Evolutionary conservation across 2,888 invertebrate species (phyloP).

Genomic region (Patella depressa): DNA sequence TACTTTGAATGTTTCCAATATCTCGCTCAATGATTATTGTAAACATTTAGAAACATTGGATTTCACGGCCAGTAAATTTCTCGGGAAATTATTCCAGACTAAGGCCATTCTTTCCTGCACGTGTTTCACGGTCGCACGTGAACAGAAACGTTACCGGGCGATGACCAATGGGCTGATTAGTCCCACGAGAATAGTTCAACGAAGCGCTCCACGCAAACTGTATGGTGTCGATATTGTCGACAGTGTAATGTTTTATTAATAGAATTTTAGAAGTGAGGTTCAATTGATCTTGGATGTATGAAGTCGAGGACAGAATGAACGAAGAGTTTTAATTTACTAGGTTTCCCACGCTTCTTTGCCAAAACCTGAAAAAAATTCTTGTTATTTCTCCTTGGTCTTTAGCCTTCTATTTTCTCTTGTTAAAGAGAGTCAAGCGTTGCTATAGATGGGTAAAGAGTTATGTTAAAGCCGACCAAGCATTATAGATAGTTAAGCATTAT

Average conservation of each 20-base stretch:
- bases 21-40: background rate
- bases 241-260: background rate
- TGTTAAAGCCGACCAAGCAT: no score
- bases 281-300: background rate
- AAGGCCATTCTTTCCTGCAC: background rate
- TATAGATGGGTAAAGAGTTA: no score
- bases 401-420: no score
- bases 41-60: background rate
- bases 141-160: background rate
- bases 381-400: no score
- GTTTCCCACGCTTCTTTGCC: background rate
- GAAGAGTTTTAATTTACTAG: background rate
- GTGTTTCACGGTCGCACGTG: background rate
- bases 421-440: no score
- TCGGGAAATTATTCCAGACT: background rate
- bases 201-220: background rate
- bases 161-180: background rate
- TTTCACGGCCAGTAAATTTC: background rate
- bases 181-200: background rate
- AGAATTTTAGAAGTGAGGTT: background rate
- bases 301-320: background rate
- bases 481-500: no score
- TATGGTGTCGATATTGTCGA: background rate
- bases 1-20: background rate
- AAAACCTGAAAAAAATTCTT: no score